Base-by-base conservation (phyloP, 2,797 vertebrate species). In the Benthosema pterotum region DNA sequence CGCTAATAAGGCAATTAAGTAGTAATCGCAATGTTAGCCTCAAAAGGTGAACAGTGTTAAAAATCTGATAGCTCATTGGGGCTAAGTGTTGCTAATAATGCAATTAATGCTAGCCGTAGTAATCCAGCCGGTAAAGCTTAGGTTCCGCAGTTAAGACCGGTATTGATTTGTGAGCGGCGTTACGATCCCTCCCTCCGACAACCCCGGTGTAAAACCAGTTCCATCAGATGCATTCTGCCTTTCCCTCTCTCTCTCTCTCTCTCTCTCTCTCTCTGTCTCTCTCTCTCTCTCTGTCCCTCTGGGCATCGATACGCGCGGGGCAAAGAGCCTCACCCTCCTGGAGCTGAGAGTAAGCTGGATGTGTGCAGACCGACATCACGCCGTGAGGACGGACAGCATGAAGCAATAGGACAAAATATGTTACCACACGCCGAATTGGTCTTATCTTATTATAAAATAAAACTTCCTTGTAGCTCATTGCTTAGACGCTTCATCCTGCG, bases 101-200 rank as follows among this genome's bases (percentile, higher is more conserved):
- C n/a, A n/a, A n/a, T n/a, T n/a, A n/a, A n/a, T n/a, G n/a, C n/a
- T n/a, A n/a, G n/a, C n/a, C n/a, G n/a, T n/a, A n/a, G n/a, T n/a
- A n/a, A n/a, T n/a, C n/a, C n/a, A n/a, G n/a, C n/a, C n/a, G n/a
- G n/a, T n/a, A n/a, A n/a, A n/a, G n/a, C n/a, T n/a, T n/a, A n/a
- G n/a, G n/a, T n/a, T n/a, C 72, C 73, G 77, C 82, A 73, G 84
- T 85, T 86, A 70, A 83, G 72, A 63, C 75, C 43, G 9, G 5
- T 83, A 91, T 92, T 79, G 88, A 91, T 92, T 84, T 74, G 67
- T n/a, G 67, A 72, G 67, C 68, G 84, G 83, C n/a, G 82, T 84
- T 70, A 78, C 78, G 69, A 80, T 82, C 80, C 75, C 82, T 82
- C 80, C 75, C 82, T 82, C 76, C 77, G 73, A 83, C 78, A 80